Conservation (phyloP, 2,888 invertebrate genomes). For the Dicyrtomina minuta region DNA sequence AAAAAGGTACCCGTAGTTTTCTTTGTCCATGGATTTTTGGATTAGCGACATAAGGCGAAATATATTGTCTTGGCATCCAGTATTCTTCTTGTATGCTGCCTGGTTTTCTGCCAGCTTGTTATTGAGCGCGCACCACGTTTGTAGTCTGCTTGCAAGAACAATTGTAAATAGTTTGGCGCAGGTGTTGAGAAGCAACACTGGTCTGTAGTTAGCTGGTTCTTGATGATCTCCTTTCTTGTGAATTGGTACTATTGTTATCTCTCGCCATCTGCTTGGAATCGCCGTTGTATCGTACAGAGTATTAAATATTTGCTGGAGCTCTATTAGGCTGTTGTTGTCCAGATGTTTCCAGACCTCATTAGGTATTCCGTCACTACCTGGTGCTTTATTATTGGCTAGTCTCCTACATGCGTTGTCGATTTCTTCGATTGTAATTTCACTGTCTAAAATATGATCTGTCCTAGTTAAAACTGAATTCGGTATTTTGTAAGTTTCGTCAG, state of each 20-base stretch:
- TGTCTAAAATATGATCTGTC: not conserved
- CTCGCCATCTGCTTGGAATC: no score
- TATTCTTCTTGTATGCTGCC: constrained; percentile 13
- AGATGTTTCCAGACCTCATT: no score
- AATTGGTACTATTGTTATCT: constrained; percentile 1
- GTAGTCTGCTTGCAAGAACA: not conserved
- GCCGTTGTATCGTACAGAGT: no score
- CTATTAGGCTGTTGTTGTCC: no score
- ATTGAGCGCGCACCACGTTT: not conserved
- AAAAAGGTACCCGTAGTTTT: no score
- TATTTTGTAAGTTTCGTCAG: no score
- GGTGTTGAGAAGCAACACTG: not conserved
- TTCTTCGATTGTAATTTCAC: not conserved
- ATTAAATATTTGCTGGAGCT: no score
- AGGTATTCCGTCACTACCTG: no score
- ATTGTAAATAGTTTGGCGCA: constrained; percentile 11
- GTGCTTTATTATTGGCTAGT: not conserved
- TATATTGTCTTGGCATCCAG: no score
- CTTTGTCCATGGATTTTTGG: no score
- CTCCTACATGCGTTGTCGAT: not conserved
- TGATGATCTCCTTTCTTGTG: not conserved
- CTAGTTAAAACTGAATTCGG: not conserved
- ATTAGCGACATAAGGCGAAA: no score
- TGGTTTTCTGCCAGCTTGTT: constrained; percentile 17
- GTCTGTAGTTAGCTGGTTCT: not conserved